Percentiles rank a stretch among this genome's conserved stretches.
These are phyloP conservation scores for Eristalinus sepulchralis DNA, from an alignment of 2,888 invertebrate genomes.

Conservation along the genomic window DNA sequence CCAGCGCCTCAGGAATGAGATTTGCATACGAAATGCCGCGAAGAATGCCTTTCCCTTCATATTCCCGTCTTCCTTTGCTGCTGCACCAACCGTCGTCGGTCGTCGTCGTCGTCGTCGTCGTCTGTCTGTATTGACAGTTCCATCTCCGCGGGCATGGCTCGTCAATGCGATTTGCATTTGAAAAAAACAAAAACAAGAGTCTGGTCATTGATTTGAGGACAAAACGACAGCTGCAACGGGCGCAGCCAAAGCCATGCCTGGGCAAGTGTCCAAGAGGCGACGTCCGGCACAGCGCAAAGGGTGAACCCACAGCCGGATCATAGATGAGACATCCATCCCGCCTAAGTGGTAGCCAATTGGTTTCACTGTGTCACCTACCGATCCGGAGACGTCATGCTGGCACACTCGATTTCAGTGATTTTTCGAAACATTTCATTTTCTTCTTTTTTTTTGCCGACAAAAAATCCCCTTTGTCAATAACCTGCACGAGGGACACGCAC, in stretches of 20 bases:
- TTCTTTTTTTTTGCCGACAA: constrained; percentile 6
- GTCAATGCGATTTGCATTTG: constrained; percentile 65
- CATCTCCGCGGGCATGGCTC: constrained; percentile 45
- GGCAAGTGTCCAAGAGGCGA: neutral
- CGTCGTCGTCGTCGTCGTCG: neutral
- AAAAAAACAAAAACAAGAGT: constrained; percentile 44
- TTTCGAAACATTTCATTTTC: constrained; percentile 12
- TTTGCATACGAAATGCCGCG: constrained; percentile 60
- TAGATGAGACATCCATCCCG: constrained; percentile 15
- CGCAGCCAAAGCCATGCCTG: neutral
- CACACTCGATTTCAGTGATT: neutral
- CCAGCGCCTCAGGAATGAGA: constrained; percentile 56
- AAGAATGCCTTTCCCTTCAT: neutral
- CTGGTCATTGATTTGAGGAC: constrained; percentile 46
- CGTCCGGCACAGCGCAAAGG: neutral
- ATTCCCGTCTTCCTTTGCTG: neutral
- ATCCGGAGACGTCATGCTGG: constrained; percentile 50
- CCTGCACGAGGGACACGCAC: constrained; percentile 39
- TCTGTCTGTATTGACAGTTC: constrained; percentile 59
- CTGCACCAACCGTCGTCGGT: constrained; percentile 37
- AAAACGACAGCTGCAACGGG: constrained; percentile 44
- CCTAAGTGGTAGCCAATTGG: constrained; percentile 12
- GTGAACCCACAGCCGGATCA: neutral
- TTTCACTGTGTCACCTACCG: constrained; percentile 7
- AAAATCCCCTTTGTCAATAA: constrained; percentile 58